Evolutionary conservation across 2,113 vertebrate species (phyloP).

Genomic region (Rhinolophus sinicus): DNA sequence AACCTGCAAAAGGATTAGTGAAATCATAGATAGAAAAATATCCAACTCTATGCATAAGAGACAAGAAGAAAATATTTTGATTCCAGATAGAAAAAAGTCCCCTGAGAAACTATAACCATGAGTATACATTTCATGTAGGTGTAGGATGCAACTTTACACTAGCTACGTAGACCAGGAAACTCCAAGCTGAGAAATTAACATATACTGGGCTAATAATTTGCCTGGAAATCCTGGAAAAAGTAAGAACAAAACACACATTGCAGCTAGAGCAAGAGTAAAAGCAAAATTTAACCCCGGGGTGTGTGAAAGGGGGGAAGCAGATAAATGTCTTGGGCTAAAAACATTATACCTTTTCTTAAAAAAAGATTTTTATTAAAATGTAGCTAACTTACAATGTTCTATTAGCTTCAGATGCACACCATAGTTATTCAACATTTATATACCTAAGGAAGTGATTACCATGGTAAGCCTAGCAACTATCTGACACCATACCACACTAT

Average conservation of each 20-base stretch:
- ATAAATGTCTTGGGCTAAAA: not conserved
- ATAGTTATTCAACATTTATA: too few relatives aligned
- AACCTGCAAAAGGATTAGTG: not conserved
- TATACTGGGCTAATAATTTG: not conserved
- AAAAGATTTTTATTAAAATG: too few relatives aligned
- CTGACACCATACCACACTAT: too few relatives aligned
- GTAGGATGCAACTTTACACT: not conserved
- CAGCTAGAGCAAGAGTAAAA: not conserved
- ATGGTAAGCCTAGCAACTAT: too few relatives aligned
- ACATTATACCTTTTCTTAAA: not conserved
- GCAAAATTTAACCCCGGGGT: not conserved
- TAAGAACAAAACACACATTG: not conserved
- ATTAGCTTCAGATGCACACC: too few relatives aligned
- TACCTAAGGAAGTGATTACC: too few relatives aligned
- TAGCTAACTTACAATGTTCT: too few relatives aligned
- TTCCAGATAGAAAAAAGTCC: not conserved
- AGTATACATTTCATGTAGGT: not conserved
- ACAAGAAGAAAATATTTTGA: not conserved
- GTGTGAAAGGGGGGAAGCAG: not conserved
- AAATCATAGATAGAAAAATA: conserved; percentile 6
- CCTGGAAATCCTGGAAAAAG: not conserved
- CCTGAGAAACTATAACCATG: not conserved
- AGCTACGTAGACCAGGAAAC: not conserved
- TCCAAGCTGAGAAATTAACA: not conserved
- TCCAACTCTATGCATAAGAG: not conserved